phyloP scores from a whole-genome alignment of 2,113 vertebrate genomes.

The Leuciscus idus region DNA sequence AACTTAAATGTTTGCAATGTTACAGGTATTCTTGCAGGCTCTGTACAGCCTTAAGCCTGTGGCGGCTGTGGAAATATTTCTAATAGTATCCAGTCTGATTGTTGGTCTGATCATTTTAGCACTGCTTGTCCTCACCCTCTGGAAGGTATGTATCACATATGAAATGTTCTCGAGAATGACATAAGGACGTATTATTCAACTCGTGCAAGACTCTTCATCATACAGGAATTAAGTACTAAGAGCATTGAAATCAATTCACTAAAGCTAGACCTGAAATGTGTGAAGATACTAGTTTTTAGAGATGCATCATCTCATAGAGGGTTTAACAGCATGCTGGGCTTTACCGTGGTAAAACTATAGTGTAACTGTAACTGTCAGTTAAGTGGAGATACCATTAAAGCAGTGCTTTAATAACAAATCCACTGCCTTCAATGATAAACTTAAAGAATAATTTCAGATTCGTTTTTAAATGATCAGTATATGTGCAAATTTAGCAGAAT shows the following conservation, averaged over 20 bases:
- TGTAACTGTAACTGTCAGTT: too few species aligned
- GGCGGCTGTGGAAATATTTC: constrained; percentile 73
- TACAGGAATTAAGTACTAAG: background rate
- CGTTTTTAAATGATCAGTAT: background rate
- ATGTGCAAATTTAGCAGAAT: background rate
- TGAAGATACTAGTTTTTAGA: background rate
- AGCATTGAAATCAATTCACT: background rate
- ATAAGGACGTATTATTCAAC: background rate
- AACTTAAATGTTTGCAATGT: constrained; percentile 21
- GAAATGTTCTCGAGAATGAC: background rate
- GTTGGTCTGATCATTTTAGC: constrained; percentile 82
- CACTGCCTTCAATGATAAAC: background rate
- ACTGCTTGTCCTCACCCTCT: constrained; percentile 82
- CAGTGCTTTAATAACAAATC: background rate
- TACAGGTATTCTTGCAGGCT: constrained; percentile 85
- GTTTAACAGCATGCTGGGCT: background rate
- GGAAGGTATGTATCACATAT: constrained; percentile 82
- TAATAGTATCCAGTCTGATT: constrained; percentile 81
- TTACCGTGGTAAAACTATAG: background rate
- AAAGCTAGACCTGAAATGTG: background rate
- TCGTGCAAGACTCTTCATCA: background rate
- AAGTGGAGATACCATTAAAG: background rate
- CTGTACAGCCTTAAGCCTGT: constrained; percentile 84
- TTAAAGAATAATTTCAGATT: background rate
- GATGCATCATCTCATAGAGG: background rate